Evolutionary conservation across 2,888 invertebrate genomes (phyloP), one percentile per base, ranked within the genome.

Genomic region (Harmothoe impar): DNA sequence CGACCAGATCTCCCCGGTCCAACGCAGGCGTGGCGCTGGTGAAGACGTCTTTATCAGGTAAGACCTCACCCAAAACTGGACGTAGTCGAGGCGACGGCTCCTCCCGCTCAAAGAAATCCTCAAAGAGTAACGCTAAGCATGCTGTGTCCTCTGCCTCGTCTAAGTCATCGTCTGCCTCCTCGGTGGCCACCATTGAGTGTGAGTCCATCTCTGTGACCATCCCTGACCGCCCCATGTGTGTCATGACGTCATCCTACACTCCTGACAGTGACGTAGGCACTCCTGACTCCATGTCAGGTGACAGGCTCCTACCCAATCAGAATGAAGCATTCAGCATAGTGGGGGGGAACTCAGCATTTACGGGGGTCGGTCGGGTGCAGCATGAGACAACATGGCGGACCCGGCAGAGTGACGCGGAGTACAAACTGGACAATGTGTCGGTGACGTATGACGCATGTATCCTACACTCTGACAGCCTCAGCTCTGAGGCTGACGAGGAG

Each of bases 401-500:
- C 10, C 86, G 54, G 23, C 86, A 31, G 1, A 17, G 43, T 23
- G 29, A 12, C 10, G 52, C 20, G 7, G 35, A 51, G n/a, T 84
- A 84, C 33, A 17, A 20, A 20, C 10, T 84, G 84, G 84, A 84
- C 84, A 84, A 84, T 43, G 43, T 35, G 10, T 86, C 86, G 20
- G 86, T 86, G 29, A 86, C 20, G 12, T 86, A 86, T 23, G 54
- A 86, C 12, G 86, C 54, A 0, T 52, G 52, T 1, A 86, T 86
- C 0, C 54, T 86, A 1, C 86, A 86, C 33, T 86, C 86, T 0
- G 86, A 86, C 54, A 86, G 86, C 33, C 56, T 86, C 25, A 86
- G 86, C 54, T 86, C 86, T 3, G 86, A 86, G 86, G 86, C 86
- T 0, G 86, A 86, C 23, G 86, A 86, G 54, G 86, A 86, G 29